Evolutionary conservation across 2,888 invertebrate genomes (phyloP), one percentile per base, ranked within the genome.

Genomic region (Aphodius sticticus): DNA sequence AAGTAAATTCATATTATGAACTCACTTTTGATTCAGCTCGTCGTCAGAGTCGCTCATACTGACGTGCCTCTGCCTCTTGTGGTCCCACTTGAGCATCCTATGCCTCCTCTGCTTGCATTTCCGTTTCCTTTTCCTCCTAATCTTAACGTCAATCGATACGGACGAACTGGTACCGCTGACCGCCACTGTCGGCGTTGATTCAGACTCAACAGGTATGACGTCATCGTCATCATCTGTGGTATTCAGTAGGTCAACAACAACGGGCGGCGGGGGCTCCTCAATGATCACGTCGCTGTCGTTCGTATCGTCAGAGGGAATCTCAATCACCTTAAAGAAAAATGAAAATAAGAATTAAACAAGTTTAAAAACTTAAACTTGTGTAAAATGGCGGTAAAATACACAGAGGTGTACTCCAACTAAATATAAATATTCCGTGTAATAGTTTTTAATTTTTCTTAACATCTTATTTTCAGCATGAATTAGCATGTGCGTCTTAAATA

Each of bases 211-310:
- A 72, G 6, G 69, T 79, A 80, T 78, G 6, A 82, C 82, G n/a
- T 82, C 82, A 12, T 53, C 53, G 53, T 53, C 26, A 6, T 84
- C 81, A 76, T 84, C 84, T 5, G 83, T 82, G 69, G 82, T 80
- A 38, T 81, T 81, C 37, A 84, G 38, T 76, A 86, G 78, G 77
- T 85, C 82, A 7, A 85, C 85, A 26, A 85, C 79, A 12, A 82
- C 84, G 2, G 85, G 84, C 5, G 85, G 84, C 2, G 85, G 82
- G 6, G 85, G 84, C 79, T 85, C 85, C 38, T 84, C 81, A 16
- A 86, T 84, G 15, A 86, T 84, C 4, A 86, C 86, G 80, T 86
- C 86, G 7, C 86, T 86, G 82, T 86, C 85, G 69, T 82, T 81
- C 80, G 85, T 84, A 71, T 81, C 83, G 69, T 86, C 85, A 2